phyloP scores from a whole-genome alignment of 1,140 invertebrate genomes.

The Mesaphorura yosii region DNA sequence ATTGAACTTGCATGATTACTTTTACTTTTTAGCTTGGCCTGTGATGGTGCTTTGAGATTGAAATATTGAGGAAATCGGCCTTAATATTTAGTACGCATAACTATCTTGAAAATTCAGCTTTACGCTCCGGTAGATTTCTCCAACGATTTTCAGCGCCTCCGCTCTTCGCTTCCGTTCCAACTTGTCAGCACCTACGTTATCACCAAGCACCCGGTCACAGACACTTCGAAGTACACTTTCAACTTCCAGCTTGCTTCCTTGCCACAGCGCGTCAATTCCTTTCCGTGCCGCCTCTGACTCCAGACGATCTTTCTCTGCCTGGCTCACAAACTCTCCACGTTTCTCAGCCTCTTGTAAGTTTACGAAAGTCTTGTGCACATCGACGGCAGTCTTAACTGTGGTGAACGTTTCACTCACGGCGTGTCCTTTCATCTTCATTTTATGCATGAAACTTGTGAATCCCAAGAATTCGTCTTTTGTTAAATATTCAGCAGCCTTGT shows the following conservation, averaged over 20 bases:
- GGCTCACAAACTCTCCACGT: conserved; percentile 15
- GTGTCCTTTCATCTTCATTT: conserved; percentile 27
- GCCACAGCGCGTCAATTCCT: conserved; percentile 29
- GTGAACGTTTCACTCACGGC: conserved; percentile 26
- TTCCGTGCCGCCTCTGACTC: conserved; percentile 26
- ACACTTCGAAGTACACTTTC: conserved; percentile 27
- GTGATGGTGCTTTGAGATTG: neutral
- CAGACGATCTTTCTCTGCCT: conserved; percentile 22
- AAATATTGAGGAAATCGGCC: neutral
- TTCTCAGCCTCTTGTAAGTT: conserved; percentile 30
- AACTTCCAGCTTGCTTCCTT: conserved; percentile 30
- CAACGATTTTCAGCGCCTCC: conserved; percentile 29
- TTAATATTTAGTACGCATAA: neutral
- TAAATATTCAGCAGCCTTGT: conserved; percentile 28
- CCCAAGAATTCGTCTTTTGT: conserved; percentile 29
- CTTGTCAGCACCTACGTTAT: conserved; percentile 8
- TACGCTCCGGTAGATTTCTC: conserved; percentile 24
- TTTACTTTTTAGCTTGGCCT: no score
- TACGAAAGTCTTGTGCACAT: conserved; percentile 28
- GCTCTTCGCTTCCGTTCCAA: conserved; percentile 14
- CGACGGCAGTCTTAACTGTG: conserved; percentile 29
- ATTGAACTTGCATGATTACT: no score
- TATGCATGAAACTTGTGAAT: conserved; percentile 26
- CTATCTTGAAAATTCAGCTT: neutral
- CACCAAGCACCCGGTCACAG: conserved; percentile 25